A percentile compares a stretch with the other conserved stretches of the same genome.
Evolutionary conservation across 2,113 vertebrate genomes (phyloP).

Genomic region (Athene cunicularia): DNA sequence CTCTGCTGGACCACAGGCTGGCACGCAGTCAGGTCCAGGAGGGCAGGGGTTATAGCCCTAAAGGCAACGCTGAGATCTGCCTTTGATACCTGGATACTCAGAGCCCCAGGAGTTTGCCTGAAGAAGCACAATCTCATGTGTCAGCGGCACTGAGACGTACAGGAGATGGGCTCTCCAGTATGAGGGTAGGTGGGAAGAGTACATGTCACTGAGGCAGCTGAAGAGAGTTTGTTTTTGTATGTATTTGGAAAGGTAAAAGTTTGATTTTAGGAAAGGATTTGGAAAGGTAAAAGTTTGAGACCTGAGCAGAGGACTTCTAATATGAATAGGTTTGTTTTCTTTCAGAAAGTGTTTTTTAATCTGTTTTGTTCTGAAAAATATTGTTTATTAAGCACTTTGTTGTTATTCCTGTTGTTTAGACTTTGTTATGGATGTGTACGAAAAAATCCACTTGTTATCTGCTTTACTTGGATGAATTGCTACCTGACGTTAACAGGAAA

Average conservation of each 20-base stretch:
- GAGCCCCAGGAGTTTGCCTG: background rate
- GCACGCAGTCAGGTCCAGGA: background rate
- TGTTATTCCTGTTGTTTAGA: background rate
- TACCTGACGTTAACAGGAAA: background rate
- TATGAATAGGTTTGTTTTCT: background rate
- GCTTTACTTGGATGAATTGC: background rate
- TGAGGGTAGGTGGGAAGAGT: background rate
- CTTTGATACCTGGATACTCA: background rate
- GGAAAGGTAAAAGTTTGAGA: background rate
- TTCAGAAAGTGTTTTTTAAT: background rate
- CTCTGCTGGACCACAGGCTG: background rate
- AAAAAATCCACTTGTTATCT: background rate
- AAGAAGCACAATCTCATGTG: background rate
- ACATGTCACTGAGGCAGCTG: rapidly evolving
- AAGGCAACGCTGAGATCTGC: rapidly evolving
- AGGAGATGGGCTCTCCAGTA: background rate
- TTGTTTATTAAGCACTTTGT: background rate
- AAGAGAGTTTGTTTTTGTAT: background rate
- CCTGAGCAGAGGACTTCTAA: background rate
- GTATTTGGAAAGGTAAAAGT: background rate
- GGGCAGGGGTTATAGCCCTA: background rate
- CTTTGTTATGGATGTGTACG: background rate
- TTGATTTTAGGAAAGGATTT: background rate
- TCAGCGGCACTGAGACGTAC: rapidly evolving
- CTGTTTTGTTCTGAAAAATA: background rate